Conservation (phyloP, 1,140 invertebrate species). For the Penaeus chinensis region DNA sequence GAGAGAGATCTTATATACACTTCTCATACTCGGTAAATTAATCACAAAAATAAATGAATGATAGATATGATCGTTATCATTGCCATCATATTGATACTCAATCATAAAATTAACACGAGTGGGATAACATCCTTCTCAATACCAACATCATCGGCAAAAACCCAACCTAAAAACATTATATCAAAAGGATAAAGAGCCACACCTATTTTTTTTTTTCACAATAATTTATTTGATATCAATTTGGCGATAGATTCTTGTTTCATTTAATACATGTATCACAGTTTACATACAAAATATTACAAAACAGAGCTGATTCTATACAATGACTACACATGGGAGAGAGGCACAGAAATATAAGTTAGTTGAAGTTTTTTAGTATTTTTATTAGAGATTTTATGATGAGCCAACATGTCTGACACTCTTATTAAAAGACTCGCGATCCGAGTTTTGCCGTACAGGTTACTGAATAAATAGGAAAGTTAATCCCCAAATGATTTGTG, state of each 20-base stretch:
- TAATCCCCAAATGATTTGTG: not conserved
- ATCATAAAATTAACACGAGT: too few relatives aligned
- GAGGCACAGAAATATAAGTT: constrained; percentile 60
- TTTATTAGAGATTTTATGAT: constrained; percentile 19
- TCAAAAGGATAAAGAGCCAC: not conserved
- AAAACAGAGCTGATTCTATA: constrained; percentile 63
- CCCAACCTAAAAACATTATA: not conserved
- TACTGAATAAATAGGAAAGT: constrained; percentile 13
- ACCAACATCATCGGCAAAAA: not conserved
- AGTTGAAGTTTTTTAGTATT: constrained; percentile 47
- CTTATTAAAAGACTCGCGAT: not conserved
- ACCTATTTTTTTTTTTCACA: constrained; percentile 41
- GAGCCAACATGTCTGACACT: not conserved
- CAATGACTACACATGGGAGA: constrained; percentile 62
- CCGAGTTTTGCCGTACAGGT: not conserved
- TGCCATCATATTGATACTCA: too few relatives aligned
- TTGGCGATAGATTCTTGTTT: constrained; percentile 64
- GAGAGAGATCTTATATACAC: not conserved
- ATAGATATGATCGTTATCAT: too few relatives aligned
- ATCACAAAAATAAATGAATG: not conserved
- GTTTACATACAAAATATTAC: constrained; percentile 65
- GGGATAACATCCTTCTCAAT: too few relatives aligned
- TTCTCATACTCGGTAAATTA: not conserved
- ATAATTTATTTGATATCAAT: constrained; percentile 65
- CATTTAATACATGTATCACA: constrained; percentile 65